Evolutionary conservation across 2,888 invertebrate species (phyloP), one percentile per base, ranked within the genome.

Genomic region (Leptinotarsa tumamoca): DNA sequence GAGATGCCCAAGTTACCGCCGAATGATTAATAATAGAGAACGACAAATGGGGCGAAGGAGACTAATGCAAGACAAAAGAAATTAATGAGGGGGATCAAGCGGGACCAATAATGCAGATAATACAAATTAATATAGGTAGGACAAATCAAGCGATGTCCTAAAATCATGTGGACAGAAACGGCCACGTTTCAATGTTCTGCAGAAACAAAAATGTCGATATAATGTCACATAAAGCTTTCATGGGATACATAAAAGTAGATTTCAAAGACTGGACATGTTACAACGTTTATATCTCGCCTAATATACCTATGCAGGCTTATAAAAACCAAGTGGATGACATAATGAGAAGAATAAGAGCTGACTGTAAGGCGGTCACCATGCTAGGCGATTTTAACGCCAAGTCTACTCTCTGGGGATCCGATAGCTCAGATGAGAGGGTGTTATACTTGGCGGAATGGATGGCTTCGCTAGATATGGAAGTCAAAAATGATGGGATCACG

Each of bases 371-470:
- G 51, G 23, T n/a, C 13, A 10, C 23, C 15, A 50, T 68, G 10
- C 23, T 23, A 7, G 68, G 68, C 1, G 68, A 68, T 10, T 52
- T 52, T 4, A 68, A 68, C 10, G 68, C 68, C 17, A 68, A 68
- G 50, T 68, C 68, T n/a, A 5, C 50, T 15, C 18, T 27, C 4
- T 68, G 68, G 68, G 52, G 27, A 23, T 21, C 13, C 2, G 68
- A 17, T 7, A 10, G 18, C 4, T 54, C 54, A 1, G 68, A 68
- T 23, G n/a, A 52, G n/a, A 68, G 18, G 10, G 68, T 27, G 4
- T 5, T 3, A 54, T 68, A 68, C 54, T 4, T 68, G n/a, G 33
- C 15, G 7, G 68, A 68, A 18, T 68, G 68, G 68, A 54, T 68
- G 14, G 17, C n/a, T 5, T 23, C 68, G 3, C 14, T 17, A 4